Percentiles rank a stretch among this genome's conserved stretches.
Evolutionary conservation across 2,888 invertebrate species (phyloP).

Genomic region (Epinotia nisella): DNA sequence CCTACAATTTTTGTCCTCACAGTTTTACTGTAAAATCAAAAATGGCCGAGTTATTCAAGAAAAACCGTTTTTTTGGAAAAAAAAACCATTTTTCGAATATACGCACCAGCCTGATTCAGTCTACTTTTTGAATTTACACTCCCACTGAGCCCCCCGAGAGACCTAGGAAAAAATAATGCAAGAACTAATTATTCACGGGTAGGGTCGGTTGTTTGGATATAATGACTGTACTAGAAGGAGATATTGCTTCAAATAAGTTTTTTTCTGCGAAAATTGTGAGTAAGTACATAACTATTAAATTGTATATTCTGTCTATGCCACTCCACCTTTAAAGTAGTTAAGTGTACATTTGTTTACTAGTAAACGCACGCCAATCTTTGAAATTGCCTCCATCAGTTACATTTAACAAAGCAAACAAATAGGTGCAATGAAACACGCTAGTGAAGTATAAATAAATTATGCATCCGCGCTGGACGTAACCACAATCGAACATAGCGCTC

Average conservation of each 20-base stretch:
- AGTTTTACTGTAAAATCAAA: too few relatives aligned
- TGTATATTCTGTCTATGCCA: not conserved
- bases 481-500: constrained; percentile 49
- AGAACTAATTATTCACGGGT: too few relatives aligned
- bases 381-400: constrained; percentile 17
- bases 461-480: constrained; percentile 25
- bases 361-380: not conserved
- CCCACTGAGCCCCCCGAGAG: too few relatives aligned
- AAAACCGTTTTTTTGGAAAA: too few relatives aligned
- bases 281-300: not conserved
- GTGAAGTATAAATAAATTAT: constrained; percentile 29
- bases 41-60: too few relatives aligned
- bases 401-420: constrained; percentile 20
- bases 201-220: too few relatives aligned
- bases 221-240: too few relatives aligned
- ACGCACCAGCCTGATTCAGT: too few relatives aligned
- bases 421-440: constrained; percentile 23
- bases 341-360: not conserved
- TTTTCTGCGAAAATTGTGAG: not conserved
- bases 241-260: constrained; percentile 2
- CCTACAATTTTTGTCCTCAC: too few relatives aligned
- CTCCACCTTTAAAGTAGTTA: not conserved
- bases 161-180: too few relatives aligned
- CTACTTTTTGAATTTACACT: too few relatives aligned
- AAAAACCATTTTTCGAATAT: too few relatives aligned